These are phyloP conservation scores for Dascyllus trimaculatus DNA, from an alignment of 2,113 vertebrate species.

Conservation along the genomic window DNA sequence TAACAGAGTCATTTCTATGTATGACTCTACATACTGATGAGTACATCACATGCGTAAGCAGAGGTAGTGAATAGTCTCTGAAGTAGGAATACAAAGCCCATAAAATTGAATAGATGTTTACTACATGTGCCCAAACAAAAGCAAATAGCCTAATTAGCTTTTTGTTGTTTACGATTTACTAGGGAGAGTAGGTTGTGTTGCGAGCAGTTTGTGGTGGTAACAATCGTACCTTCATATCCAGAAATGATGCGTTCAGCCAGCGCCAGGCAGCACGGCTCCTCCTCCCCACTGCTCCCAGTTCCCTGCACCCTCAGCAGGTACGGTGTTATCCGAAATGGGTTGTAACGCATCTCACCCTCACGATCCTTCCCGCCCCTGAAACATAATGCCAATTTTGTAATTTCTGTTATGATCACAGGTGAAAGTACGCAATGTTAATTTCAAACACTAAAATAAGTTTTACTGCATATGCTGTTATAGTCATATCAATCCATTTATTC, in stretches of 20 bases:
- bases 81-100: no score
- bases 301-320: slow-evolving; percentile 86
- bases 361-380: slow-evolving; percentile 86
- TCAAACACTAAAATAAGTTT: not conserved
- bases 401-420: not conserved
- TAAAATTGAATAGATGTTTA: no score
- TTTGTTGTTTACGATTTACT: not conserved
- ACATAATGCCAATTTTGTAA: not conserved
- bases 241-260: slow-evolving; percentile 91
- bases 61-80: no score
- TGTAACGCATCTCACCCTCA: slow-evolving; percentile 84
- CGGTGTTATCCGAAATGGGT: slow-evolving; percentile 89
- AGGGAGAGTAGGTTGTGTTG: not conserved
- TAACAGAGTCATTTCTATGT: no score
- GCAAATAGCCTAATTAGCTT: no score
- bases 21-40: no score
- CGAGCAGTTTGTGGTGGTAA: not conserved
- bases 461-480: not conserved
- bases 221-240: slow-evolving; percentile 89
- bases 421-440: not conserved
- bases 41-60: no score
- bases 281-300: slow-evolving; percentile 52
- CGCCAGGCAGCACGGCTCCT: slow-evolving; percentile 89
- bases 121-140: no score
- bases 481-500: not conserved